Evolutionary conservation across 2,888 invertebrate species (phyloP), one percentile per base, ranked within the genome.

Genomic region (Diarsia mendica): DNA sequence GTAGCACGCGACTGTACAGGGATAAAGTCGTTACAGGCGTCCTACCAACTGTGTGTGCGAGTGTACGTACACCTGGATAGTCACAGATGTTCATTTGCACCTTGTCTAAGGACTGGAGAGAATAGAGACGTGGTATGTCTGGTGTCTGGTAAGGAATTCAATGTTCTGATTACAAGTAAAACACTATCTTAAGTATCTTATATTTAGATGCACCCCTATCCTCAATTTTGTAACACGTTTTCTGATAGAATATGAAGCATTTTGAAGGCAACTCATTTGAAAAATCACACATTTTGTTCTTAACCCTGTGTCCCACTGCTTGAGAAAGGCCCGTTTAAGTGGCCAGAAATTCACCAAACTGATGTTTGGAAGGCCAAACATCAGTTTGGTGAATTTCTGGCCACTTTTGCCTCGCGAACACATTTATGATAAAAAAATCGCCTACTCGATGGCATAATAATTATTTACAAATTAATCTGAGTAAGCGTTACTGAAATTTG

Each of bases 1-100:
- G 20, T 71, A 28, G 51, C 71, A 74, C 73, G 70, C 58, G 58
- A 81, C 39, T 49, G 49, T 75, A 61, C 13, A 53, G n/a, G 23
- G 23, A 46, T 23, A 4, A 53, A 28, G 11, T 39, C 23, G 6
- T 51, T 67, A 28, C 15, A 28, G 6, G 23, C 51, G 33, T 66
- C 18, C 10, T 11, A 53, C 15, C 2, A 46, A 66, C 49, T 48
- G 28, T 77, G 66, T 33, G 18, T 33, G 33, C 3, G 10, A 46
- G 15, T 76, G 51, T 76, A 23, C 23, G 9, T 49, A 28, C 63
- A 73, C 48, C 48, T 58, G 60, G 60, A 9, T 13, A 18, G n/a
- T 46, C 65, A 46, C 46, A 23, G 44, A 51, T 33, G 23, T 65
- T 77, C 23, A 0, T 28, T 44, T 58, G 48, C 72, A 72, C 74